Evolutionary conservation across 1,140 invertebrate species (phyloP).

Genomic region (Camponotus vicinus): DNA sequence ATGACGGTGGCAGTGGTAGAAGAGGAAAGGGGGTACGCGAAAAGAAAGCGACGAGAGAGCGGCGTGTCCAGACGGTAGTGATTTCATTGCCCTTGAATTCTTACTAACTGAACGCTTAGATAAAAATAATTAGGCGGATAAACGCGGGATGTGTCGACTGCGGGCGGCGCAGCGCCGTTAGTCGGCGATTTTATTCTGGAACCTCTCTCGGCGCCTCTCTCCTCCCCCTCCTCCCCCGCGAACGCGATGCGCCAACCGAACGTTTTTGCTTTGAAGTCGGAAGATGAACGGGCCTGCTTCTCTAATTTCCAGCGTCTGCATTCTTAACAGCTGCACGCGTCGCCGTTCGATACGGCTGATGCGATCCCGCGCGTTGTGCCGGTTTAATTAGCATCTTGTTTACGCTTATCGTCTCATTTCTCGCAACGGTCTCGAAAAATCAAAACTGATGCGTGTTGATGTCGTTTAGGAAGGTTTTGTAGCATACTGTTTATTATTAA

Average conservation of each 20-base stretch:
- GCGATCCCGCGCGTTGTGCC: conserved; percentile 44
- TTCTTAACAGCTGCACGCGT: conserved; percentile 78
- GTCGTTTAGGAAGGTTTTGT: background rate
- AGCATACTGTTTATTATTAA: background rate
- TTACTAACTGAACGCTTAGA: conserved; percentile 81
- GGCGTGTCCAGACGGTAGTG: conserved; percentile 63
- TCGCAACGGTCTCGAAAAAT: conserved; percentile 11
- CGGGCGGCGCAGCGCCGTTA: conserved; percentile 48
- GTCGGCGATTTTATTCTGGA: conserved; percentile 71
- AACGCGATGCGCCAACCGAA: conserved; percentile 58
- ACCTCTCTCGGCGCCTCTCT: conserved; percentile 28
- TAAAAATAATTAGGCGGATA: conserved; percentile 85
- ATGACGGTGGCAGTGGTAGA: conserved; percentile 4
- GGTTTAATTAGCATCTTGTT: conserved; percentile 79
- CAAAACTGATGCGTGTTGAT: background rate
- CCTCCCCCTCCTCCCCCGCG: background rate
- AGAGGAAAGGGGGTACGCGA: conserved; percentile 65
- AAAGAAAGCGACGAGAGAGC: conserved; percentile 73
- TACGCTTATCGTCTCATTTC: conserved; percentile 61
- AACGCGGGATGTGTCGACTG: conserved; percentile 72
- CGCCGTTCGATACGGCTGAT: conserved; percentile 72
- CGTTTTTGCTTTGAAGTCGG: conserved; percentile 81
- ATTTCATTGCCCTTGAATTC: conserved; percentile 86
- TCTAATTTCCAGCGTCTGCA: conserved; percentile 80
- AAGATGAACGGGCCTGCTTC: conserved; percentile 79